Evolutionary conservation across 2,888 invertebrate species (phyloP).

Genomic region (Ochropleura plecta): DNA sequence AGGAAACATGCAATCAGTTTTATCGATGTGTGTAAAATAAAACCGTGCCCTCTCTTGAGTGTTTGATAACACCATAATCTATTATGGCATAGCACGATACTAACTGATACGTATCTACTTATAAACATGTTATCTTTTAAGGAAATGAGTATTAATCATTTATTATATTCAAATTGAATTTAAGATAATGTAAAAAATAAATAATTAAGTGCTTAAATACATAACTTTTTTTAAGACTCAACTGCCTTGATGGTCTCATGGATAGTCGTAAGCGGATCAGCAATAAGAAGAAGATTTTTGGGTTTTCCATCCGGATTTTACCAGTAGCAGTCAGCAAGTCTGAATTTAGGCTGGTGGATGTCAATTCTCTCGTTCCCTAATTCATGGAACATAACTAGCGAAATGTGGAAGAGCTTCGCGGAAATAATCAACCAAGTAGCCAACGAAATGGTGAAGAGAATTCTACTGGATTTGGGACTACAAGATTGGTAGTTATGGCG

Average conservation of each 20-base stretch:
- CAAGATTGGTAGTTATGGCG: not conserved
- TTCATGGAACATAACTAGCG: too few relatives aligned
- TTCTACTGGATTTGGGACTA: not conserved
- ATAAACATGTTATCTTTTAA: conserved; percentile 23
- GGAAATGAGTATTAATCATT: conserved; percentile 24
- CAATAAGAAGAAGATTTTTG: too few relatives aligned
- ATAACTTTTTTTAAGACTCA: too few relatives aligned
- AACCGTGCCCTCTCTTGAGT: conserved; percentile 42
- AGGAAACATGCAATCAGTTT: not conserved
- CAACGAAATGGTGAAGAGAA: not conserved
- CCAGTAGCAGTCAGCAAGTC: too few relatives aligned
- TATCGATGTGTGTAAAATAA: not conserved
- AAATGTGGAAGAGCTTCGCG: not conserved
- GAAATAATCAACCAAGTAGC: not conserved
- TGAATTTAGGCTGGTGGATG: too few relatives aligned
- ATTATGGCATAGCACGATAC: conserved; percentile 38
- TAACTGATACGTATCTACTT: conserved; percentile 6
- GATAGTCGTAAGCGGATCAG: too few relatives aligned
- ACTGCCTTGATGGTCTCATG: too few relatives aligned
- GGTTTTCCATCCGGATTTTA: too few relatives aligned
- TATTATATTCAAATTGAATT: too few relatives aligned
- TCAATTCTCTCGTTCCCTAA: too few relatives aligned
- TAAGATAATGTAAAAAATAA: too few relatives aligned
- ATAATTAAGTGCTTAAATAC: too few relatives aligned
- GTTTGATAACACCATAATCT: conserved; percentile 33